phyloP scores from a whole-genome alignment of 2,888 invertebrate genomes.

The Uropetala carovei region DNA sequence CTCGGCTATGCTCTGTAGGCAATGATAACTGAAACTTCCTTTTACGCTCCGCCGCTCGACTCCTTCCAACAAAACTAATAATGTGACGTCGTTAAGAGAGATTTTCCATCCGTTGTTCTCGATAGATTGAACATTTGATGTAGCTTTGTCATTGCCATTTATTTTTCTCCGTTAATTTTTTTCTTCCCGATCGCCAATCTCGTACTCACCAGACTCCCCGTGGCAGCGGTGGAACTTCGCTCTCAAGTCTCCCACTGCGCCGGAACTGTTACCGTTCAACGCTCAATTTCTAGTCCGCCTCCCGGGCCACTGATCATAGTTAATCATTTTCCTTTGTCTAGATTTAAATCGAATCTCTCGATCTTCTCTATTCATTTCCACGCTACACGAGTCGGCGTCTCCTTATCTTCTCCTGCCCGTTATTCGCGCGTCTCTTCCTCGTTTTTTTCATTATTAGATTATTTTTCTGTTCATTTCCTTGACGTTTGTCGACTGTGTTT shows the following conservation, averaged over 20 bases:
- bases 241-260: conserved; percentile 17
- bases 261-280: conserved; percentile 35
- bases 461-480: neutral
- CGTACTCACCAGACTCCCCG: neutral
- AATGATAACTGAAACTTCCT: neutral
- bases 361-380: neutral
- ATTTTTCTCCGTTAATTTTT: conserved; percentile 42
- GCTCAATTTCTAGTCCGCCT: conserved; percentile 56
- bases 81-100: conserved; percentile 7
- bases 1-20: neutral
- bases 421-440: conserved; percentile 1
- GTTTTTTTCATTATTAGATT: neutral
- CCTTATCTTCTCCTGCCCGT: neutral
- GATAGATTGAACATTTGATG: conserved; percentile 29
- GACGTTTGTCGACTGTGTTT: too few relatives aligned
- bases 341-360: conserved; percentile 3
- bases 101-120: neutral
- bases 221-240: neutral
- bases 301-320: conserved; percentile 48
- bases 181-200: conserved; percentile 58
- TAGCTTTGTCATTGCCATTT: conserved; percentile 51
- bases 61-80: too few relatives aligned
- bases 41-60: neutral
- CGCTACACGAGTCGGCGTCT: conserved; percentile 11
- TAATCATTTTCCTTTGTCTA: conserved; percentile 60